phyloP scores from a whole-genome alignment of 2,113 vertebrate genomes.

The Oceanodroma tethys region DNA sequence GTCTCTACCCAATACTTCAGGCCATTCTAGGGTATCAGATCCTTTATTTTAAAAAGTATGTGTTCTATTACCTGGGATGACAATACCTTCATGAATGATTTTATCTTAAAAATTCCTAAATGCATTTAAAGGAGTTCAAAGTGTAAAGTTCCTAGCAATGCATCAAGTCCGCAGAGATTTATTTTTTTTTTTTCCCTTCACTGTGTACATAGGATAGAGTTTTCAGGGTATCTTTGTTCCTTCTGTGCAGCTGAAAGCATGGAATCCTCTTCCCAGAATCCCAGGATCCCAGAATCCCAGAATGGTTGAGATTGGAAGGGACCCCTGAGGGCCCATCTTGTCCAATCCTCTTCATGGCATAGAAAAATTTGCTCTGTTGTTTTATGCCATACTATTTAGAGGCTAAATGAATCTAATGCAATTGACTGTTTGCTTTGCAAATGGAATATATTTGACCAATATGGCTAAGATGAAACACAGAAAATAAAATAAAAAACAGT shows the following conservation, averaged over 20 bases:
- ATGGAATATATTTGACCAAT: neutral
- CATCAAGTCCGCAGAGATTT: neutral
- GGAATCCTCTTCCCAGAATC: neutral
- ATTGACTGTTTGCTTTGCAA: neutral
- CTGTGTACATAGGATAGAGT: neutral
- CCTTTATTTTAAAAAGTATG: neutral
- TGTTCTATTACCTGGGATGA: neutral
- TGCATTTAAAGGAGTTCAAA: neutral
- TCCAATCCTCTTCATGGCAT: neutral
- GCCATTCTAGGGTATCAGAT: neutral
- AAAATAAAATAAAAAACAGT: neutral
- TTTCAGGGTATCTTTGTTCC: neutral
- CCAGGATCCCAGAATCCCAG: neutral
- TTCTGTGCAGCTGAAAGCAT: neutral
- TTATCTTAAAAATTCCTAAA: neutral
- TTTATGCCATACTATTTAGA: neutral
- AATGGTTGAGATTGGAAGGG: neutral
- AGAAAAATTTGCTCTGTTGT: neutral
- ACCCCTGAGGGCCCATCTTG: neutral
- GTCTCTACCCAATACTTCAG: neutral
- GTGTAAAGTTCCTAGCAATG: neutral
- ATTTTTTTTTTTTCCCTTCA: neutral
- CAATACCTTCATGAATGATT: neutral
- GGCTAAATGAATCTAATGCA: neutral
- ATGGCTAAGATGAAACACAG: neutral